These are phyloP conservation scores for Meghimatium bilineatum DNA, from an alignment of 2,888 invertebrate genomes.

Conservation along the genomic window DNA sequence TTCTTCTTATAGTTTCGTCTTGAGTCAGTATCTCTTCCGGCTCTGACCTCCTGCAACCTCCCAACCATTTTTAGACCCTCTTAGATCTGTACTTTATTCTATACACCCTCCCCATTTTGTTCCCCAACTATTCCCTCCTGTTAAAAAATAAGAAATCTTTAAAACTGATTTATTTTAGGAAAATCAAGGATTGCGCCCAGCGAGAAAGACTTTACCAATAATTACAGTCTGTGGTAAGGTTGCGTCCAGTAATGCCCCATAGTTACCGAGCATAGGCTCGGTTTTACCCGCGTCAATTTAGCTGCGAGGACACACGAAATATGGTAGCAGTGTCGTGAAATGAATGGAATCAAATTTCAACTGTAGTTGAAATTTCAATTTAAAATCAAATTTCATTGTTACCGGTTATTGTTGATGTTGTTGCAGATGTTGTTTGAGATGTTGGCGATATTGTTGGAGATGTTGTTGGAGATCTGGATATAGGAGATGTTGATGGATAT, in stretches of 20 bases:
- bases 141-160: not conserved
- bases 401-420: not conserved
- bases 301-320: no score
- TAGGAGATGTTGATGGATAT: no score
- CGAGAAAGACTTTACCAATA: conserved; percentile 6
- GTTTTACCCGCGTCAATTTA: no score
- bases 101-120: not conserved
- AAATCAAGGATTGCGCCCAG: conserved; percentile 13
- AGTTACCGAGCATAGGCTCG: not conserved
- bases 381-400: no score
- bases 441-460: not conserved
- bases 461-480: not conserved
- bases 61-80: not conserved
- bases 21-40: not conserved
- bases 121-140: not conserved
- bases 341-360: no score
- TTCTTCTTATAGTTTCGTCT: not conserved
- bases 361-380: no score
- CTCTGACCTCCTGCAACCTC: not conserved
- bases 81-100: not conserved
- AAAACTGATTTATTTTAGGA: conserved; percentile 28
- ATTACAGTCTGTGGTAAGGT: conserved; percentile 23
- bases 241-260: conserved; percentile 17
- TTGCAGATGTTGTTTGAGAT: not conserved
- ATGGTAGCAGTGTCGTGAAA: no score